A percentile compares a stretch with the other conserved stretches of the same genome.
Conservation (phyloP, 2,888 invertebrate genomes). For the Mactromeris polynyma region DNA sequence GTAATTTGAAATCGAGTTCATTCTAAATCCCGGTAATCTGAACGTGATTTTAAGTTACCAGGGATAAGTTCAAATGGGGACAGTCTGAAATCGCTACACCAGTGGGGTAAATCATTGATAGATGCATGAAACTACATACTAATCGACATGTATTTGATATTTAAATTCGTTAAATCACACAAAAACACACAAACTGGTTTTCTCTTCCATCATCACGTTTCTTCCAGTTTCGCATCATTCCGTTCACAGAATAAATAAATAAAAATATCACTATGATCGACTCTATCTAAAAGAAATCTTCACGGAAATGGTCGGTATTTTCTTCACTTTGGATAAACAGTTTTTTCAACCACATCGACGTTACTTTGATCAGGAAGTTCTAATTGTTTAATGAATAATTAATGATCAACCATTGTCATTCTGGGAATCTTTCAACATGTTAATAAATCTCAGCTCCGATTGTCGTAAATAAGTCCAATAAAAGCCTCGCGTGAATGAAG, state of each 20-base stretch:
- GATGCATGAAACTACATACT: too few species aligned
- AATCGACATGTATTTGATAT: too few species aligned
- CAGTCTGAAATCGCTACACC: too few species aligned
- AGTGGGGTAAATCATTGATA: too few species aligned
- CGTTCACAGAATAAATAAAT: not conserved
- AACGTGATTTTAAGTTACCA: too few species aligned
- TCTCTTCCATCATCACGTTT: not conserved
- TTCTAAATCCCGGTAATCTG: too few species aligned
- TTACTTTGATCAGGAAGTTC: not conserved
- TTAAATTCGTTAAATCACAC: too few species aligned
- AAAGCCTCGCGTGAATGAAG: slow-evolving; percentile 5
- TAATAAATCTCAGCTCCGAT: not conserved
- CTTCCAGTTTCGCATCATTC: not conserved
- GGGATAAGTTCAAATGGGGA: too few species aligned
- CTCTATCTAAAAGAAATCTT: not conserved
- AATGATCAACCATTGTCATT: slow-evolving; percentile 10
- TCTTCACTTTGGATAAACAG: not conserved
- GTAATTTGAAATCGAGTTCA: too few species aligned
- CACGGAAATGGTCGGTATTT: not conserved
- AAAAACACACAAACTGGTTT: too few species aligned
- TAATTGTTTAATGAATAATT: slow-evolving; percentile 33
- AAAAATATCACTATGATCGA: not conserved
- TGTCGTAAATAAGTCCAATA: slow-evolving; percentile 25
- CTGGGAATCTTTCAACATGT: slow-evolving; percentile 25
- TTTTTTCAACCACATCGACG: not conserved